Base-by-base conservation (phyloP, 2,113 vertebrate genomes). In the Sinocyclocheilus rhinocerous region DNA sequence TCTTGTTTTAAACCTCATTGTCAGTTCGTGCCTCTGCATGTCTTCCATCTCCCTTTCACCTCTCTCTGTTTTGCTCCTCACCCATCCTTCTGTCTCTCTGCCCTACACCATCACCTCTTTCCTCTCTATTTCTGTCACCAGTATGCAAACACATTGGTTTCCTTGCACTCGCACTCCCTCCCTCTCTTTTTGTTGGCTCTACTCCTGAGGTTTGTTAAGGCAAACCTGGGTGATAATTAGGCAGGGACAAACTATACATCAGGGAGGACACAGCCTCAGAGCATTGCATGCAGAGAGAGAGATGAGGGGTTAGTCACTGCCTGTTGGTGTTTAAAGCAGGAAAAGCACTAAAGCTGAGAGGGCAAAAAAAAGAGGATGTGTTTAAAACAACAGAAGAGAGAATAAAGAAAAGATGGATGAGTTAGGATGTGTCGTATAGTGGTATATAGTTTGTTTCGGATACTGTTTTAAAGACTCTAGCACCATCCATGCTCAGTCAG, bases 221-320 rank as follows among this genome's bases (percentile, higher is more conserved):
- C 86, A 86, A 89, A 90, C 83, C 85, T 79, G 85, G 81, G 89
- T 90, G 90, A 89, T 91, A 90, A 91, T 91, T 91, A 90, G 89
- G 84, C 84, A 88, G 89, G 88, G 89, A 89, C 89, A 87, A 76
- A 73, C 82, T 55, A 84, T 88, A 63, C 89, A 90, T 86, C 73
- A 84, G 88, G 76, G 85, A 87, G 86, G 83, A 39, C 76, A 80
- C 86, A 87, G 84, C 80, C 75, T 88, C 72, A 81, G 81, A 86
- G 59, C 87, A 76, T 85, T 81, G 77, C 84, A 67, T 33, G 26
- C 20, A 59, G 67, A 79, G 61, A 77, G 63, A 86, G 76, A 73
- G 50, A 84, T 67, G 52, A 33, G 16, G 57, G 63, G 45, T n/a
- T 52, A 61, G 76, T 70, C 63, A 50, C n/a, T 83, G 81, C 57